A percentile compares a stretch with the other conserved stretches of the same genome.
Evolutionary conservation across 2,113 vertebrate genomes (phyloP).

Genomic region (Vulpes lagopus): DNA sequence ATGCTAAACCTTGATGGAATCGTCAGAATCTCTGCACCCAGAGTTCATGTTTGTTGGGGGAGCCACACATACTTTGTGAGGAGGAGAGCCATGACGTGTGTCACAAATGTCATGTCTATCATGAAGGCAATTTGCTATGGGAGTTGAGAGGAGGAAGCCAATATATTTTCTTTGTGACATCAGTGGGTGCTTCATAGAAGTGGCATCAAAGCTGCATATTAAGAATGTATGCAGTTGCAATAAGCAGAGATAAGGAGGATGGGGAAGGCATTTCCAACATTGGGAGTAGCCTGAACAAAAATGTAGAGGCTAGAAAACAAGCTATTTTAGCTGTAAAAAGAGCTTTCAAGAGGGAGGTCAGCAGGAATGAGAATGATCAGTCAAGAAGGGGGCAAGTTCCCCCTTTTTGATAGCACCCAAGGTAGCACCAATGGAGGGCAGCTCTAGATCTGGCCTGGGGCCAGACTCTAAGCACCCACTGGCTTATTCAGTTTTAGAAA

Average conservation of each 20-base stretch:
- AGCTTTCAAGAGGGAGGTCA: accelerated
- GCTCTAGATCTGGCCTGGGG: too few relatives aligned
- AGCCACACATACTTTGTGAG: background rate
- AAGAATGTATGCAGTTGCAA: background rate
- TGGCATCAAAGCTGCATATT: background rate
- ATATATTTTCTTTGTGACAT: background rate
- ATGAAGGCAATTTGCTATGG: background rate
- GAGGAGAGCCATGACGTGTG: background rate
- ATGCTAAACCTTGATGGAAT: background rate
- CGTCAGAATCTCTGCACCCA: background rate
- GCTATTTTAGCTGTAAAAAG: background rate
- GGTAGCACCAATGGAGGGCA: background rate
- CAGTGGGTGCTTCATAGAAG: background rate
- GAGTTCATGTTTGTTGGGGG: background rate
- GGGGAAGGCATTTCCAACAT: background rate
- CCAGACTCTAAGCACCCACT: too few relatives aligned
- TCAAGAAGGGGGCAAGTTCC: background rate
- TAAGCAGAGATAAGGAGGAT: background rate
- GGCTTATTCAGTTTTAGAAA: background rate
- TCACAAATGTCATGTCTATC: background rate
- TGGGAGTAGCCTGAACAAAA: background rate
- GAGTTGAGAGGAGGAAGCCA: background rate
- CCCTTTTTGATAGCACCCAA: too few relatives aligned
- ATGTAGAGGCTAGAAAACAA: background rate
- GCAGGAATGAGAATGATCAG: too few relatives aligned